Evolutionary conservation across 2,888 invertebrate genomes (phyloP).

Genomic region (Ellobium chinense): DNA sequence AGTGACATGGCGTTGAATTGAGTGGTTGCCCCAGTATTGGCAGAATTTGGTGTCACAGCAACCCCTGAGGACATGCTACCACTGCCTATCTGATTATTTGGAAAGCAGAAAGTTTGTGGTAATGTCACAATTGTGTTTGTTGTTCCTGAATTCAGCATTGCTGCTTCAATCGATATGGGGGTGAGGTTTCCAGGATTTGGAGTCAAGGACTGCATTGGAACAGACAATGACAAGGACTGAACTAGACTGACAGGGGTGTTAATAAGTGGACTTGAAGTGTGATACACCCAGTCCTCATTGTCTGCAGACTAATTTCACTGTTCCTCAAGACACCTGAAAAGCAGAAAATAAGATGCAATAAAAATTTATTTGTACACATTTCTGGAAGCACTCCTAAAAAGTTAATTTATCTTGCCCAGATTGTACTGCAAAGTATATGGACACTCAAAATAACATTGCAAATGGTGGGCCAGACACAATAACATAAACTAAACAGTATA

Average conservation of each 20-base stretch:
- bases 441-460: too few species aligned
- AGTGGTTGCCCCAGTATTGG: constrained; percentile 6
- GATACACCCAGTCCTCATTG: neutral
- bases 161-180: constrained; percentile 28
- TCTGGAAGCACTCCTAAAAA: too few species aligned
- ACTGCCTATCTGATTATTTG: constrained; percentile 28
- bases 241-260: constrained; percentile 9
- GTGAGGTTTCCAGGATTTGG: neutral
- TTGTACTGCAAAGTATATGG: too few species aligned
- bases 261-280: constrained; percentile 8
- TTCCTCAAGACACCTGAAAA: neutral
- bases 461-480: too few species aligned
- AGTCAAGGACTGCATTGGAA: constrained; percentile 5
- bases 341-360: neutral
- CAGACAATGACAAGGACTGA: constrained; percentile 1
- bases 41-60: constrained; percentile 10
- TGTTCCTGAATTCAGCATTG: constrained; percentile 35
- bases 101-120: constrained; percentile 53
- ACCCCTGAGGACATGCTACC: constrained; percentile 19
- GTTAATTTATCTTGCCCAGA: too few species aligned
- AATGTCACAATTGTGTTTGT: constrained; percentile 47
- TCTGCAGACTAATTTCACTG: neutral
- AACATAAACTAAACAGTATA: too few species aligned
- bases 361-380: neutral
- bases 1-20: constrained; percentile 40